Base-by-base conservation (phyloP, 2,888 invertebrate genomes). In the Epinotia brunnichana region DNA sequence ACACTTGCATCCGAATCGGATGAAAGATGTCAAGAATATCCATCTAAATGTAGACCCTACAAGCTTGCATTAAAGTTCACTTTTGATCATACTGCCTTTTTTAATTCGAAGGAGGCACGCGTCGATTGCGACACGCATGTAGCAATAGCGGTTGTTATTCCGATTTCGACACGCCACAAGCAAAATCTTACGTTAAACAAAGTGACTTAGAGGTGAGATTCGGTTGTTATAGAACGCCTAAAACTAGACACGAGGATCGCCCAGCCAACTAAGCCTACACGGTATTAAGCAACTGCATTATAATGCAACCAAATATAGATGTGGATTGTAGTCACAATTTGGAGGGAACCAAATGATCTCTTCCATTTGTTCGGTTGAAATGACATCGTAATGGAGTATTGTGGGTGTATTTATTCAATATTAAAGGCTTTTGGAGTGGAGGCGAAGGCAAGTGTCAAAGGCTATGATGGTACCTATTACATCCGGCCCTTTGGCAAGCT, bases 331-430 rank as follows among this genome's bases (percentile, higher is more conserved):
- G 75, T 76, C 74, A 54, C 61, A 54, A 53, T 11, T 59, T 57
- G 71, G 74, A 57, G 53, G 48, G 72, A 71, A 69, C 69, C 44
- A 73, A 74, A 61, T 51, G 68, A 57, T 56, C 73, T 67, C 76
- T 76, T 81, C 76, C 75, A 78, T 77, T 75, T 64, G 75, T 79
- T 74, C 51, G 80, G 76, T 71, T 85, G 80, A 79, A 77, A 83
- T 82, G 85, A 83, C 85, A 85, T 85, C 85, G 86, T 85, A 82
- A 78, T 79, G 78, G 75, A 70, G 68, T 76, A 61, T 70, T 82
- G 90, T 90, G 87, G 89, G 90, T 85, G 90, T 88, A 83, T 87
- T 87, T 87, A 86, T 87, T 87, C 83, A 84, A 87, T 83, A 85
- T 87, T 81, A 85, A 87, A 88, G 83, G 82, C 81, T 85, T 86